Evolutionary conservation across 2,113 vertebrate species (phyloP).

Genomic region (Phalacrocorax pelagicus): DNA sequence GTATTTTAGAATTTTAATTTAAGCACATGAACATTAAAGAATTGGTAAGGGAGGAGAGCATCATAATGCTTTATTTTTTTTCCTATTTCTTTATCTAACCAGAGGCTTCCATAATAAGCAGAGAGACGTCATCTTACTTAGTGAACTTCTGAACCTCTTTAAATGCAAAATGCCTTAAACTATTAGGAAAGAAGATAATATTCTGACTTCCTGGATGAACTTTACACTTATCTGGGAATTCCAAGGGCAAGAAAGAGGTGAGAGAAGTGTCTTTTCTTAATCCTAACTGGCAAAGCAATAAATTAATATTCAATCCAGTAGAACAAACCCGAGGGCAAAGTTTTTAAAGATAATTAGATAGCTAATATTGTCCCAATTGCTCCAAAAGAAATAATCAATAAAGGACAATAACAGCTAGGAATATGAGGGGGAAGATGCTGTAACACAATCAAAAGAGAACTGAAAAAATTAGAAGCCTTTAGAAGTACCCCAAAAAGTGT

Average conservation of each 20-base stretch:
- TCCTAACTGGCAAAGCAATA: neutral
- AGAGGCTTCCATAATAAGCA: neutral
- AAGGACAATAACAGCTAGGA: neutral
- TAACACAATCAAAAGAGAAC: neutral
- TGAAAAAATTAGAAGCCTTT: neutral
- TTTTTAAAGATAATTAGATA: neutral
- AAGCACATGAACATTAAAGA: neutral
- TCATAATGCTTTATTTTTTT: neutral
- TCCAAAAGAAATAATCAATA: neutral
- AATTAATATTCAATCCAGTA: neutral
- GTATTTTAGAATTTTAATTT: neutral
- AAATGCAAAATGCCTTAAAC: neutral
- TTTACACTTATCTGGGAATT: neutral
- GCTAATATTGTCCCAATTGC: neutral
- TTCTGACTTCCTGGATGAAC: neutral
- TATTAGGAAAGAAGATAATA: neutral
- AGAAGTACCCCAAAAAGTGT: neutral
- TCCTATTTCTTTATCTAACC: neutral
- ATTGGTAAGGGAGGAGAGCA: neutral
- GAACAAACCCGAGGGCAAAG: neutral
- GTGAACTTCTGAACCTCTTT: neutral
- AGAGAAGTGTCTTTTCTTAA: neutral
- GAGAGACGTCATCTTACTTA: neutral
- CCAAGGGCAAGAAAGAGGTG: neutral
- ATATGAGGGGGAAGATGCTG: neutral